Evolutionary conservation across 2,888 invertebrate genomes (phyloP).

Genomic region (Xylocampa areola): DNA sequence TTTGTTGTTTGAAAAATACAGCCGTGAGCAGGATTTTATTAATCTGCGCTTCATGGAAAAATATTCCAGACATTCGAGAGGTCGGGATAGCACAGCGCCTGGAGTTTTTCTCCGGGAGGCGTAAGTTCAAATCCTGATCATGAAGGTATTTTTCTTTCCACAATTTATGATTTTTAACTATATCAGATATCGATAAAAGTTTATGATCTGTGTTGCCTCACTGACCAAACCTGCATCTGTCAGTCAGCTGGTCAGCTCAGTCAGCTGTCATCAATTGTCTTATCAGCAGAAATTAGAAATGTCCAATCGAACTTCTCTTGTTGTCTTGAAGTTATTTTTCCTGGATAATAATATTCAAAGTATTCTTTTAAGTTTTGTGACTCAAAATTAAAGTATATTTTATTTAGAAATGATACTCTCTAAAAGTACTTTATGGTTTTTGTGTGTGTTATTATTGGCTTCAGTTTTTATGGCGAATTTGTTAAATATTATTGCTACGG

Average conservation of each 20-base stretch:
- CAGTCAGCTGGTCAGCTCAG: not conserved
- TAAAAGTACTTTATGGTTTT: conserved; percentile 90
- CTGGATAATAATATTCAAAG: conserved; percentile 20
- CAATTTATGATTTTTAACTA: too few species aligned
- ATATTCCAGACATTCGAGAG: too few species aligned
- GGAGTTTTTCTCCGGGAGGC: too few species aligned
- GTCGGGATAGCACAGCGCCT: too few species aligned
- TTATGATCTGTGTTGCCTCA: too few species aligned
- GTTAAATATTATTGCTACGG: conserved; percentile 91
- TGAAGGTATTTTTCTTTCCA: too few species aligned
- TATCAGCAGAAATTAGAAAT: conserved; percentile 4
- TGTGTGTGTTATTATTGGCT: conserved; percentile 91
- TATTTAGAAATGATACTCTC: conserved; percentile 90
- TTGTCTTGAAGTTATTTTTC: conserved; percentile 43
- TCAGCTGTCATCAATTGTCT: not conserved
- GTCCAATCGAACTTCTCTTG: conserved; percentile 46
- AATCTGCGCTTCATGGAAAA: too few species aligned
- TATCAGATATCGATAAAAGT: too few species aligned
- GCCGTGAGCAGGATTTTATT: too few species aligned
- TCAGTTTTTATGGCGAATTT: conserved; percentile 93
- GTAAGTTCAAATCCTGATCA: too few species aligned
- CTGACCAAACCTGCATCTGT: too few species aligned
- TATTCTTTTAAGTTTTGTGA: conserved; percentile 40
- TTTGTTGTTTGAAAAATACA: too few species aligned
- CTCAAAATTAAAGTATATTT: conserved; percentile 29